Evolutionary conservation across 2,797 vertebrate species (phyloP).

Genomic region (Denticeps clupeoides): DNA sequence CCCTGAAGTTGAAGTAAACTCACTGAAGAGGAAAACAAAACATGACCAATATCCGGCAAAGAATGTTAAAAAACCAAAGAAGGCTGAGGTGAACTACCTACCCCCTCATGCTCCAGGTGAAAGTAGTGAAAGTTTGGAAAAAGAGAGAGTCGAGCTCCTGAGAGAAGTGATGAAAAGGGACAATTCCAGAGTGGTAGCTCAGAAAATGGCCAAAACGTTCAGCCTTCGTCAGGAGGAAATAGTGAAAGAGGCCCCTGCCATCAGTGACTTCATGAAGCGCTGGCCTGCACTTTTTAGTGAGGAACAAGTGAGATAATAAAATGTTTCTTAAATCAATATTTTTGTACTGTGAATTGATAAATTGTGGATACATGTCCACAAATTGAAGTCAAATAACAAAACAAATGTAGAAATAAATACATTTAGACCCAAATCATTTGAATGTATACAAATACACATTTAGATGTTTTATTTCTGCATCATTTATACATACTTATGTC

Average conservation of each 20-base stretch:
- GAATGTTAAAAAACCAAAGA: background rate
- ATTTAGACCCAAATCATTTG: no score
- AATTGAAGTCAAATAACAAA: background rate
- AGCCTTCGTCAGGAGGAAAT: background rate
- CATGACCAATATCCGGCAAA: background rate
- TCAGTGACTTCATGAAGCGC: background rate
- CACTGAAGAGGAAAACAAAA: background rate
- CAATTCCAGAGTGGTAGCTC: background rate
- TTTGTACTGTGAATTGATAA: background rate
- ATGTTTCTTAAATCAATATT: background rate
- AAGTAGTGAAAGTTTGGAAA: background rate
- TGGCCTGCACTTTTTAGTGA: background rate
- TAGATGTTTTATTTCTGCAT: no score
- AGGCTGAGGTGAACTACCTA: background rate
- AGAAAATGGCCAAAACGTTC: background rate
- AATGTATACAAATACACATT: no score
- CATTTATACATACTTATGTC: no score
- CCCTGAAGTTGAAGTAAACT: background rate
- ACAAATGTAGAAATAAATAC: no score
- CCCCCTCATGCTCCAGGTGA: background rate
- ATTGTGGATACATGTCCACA: background rate
- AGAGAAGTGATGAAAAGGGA: background rate
- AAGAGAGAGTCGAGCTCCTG: background rate
- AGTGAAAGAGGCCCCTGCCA: background rate
- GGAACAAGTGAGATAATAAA: background rate